Conservation (phyloP, 2,888 invertebrate genomes). For the Megamerina dolium region DNA sequence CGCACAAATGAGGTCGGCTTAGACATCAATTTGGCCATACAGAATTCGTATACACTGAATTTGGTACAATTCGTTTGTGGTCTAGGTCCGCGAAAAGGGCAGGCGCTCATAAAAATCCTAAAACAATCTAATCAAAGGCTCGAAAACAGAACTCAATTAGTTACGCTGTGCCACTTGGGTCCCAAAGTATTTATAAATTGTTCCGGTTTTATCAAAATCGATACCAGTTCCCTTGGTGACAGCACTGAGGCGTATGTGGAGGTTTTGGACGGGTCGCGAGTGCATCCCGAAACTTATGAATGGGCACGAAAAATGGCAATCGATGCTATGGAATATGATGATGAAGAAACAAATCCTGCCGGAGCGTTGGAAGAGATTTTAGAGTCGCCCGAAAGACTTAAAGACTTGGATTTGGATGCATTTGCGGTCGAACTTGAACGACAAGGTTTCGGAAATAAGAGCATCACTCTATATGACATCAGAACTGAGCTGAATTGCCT, state of each 20-base stretch:
- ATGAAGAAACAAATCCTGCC: slow-evolving; percentile 93
- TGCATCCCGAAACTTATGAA: slow-evolving; percentile 99
- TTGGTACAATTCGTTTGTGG: slow-evolving; percentile 96
- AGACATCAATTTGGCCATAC: slow-evolving; percentile 89
- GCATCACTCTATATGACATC: slow-evolving; percentile 95
- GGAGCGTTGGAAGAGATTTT: slow-evolving; percentile 96
- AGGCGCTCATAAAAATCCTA: slow-evolving; percentile 75
- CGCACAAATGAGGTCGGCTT: slow-evolving; percentile 97
- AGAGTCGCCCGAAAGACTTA: slow-evolving; percentile 87
- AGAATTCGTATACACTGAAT: slow-evolving; percentile 80
- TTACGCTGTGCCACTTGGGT: slow-evolving; percentile 94
- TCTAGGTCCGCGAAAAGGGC: slow-evolving; percentile 90
- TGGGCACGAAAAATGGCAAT: slow-evolving; percentile 99
- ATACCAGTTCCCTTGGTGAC: slow-evolving; percentile 90
- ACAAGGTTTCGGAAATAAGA: slow-evolving; percentile 82
- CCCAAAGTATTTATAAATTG: slow-evolving; percentile 98
- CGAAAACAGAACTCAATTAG: slow-evolving; percentile 91
- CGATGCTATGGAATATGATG: slow-evolving; percentile 96
- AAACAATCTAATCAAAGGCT: slow-evolving; percentile 87
- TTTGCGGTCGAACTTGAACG: slow-evolving; percentile 96
- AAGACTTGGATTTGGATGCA: slow-evolving; percentile 95
- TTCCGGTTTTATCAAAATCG: slow-evolving; percentile 98
- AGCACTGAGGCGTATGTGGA: slow-evolving; percentile 93
- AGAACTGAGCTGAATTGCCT: slow-evolving; percentile 89
- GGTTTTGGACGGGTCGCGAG: slow-evolving; percentile 93